phyloP scores from a whole-genome alignment of 2,888 invertebrate species.

The Sesia apiformis region DNA sequence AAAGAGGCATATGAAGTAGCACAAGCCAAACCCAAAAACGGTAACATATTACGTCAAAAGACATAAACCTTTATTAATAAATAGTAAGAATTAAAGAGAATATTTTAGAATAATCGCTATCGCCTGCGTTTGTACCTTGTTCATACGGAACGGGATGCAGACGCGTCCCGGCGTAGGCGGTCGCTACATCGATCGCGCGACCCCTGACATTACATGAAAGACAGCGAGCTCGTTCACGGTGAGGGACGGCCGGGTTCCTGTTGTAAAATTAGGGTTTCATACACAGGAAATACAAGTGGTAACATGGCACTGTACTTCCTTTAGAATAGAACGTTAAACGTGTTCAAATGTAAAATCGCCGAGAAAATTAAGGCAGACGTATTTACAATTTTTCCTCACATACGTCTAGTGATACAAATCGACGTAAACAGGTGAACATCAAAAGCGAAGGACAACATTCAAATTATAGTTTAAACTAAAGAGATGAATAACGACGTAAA shows the following conservation, averaged over 20 bases:
- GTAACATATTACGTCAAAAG: too few species aligned
- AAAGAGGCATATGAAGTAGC: too few species aligned
- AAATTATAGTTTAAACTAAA: not conserved
- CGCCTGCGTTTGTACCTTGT: constrained; percentile 3
- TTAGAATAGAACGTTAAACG: too few species aligned
- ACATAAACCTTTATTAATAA: too few species aligned
- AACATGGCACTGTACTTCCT: not conserved
- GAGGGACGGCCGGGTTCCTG: constrained; percentile 26
- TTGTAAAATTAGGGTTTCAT: constrained; percentile 4
- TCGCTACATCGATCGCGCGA: constrained; percentile 61
- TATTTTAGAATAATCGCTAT: not conserved
- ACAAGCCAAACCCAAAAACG: too few species aligned
- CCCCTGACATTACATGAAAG: constrained; percentile 62
- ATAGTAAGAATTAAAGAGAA: not conserved
- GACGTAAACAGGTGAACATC: too few species aligned
- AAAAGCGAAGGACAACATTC: too few species aligned
- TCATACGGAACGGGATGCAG: constrained; percentile 18
- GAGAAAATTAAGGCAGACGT: too few species aligned
- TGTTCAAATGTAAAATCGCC: too few species aligned
- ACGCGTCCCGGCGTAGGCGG: constrained; percentile 40
- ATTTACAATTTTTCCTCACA: too few species aligned
- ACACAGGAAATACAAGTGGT: not conserved
- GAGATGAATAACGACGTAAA: not conserved
- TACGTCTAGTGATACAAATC: too few species aligned
- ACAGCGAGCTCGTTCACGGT: constrained; percentile 32